Base-by-base conservation (phyloP, 2,888 invertebrate genomes). In the Acleris laterana region DNA sequence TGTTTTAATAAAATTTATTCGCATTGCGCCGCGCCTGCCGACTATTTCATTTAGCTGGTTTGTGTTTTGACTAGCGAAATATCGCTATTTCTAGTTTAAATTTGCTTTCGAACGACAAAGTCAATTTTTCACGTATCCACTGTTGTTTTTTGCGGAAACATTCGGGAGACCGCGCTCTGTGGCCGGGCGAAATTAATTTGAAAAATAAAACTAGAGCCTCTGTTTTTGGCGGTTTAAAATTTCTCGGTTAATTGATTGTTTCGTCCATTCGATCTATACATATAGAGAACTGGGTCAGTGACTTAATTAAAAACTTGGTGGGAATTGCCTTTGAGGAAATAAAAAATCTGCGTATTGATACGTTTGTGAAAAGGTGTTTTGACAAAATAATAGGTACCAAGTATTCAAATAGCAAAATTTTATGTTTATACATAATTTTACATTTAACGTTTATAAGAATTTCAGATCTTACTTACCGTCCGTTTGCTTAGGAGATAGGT, bases 1-100 rank as follows among this genome's bases (percentile, higher is more conserved):
- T 57, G n/a, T 57, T 57, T 57, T 57, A 57, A 57, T 57, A 57
- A 57, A 57, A 17, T 57, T 22, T 46, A 57, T 57, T 57, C 44
- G 56, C 56, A 57, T 57, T 44, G 44, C 25, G 17, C 57, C 46
- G 57, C 42, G 55, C 55, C 56, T 57, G 46, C 57, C 44, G 57
- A 57, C 57, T 46, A 46, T 57, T 25, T 57, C 25, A 46, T 57
- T 57, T 57, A 57, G 11, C 44, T 32, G 7, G 53, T 38, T 44
- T 44, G 44, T 44, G 56, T 53, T 55, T 25, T 42, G 57, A 25
- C n/a, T 22, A 25, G 57, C 16, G 44, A 57, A 57, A 25, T 46
- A 46, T 57, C 46, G 17, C 25, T 20, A 44, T 57, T 57, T 28
- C 44, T 57, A 25, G 46, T 57, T 44, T n/a, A 46, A 57, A 46